Percentiles rank a stretch among this genome's conserved stretches.
These are phyloP conservation scores for Cliona cf. orientalis DNA, from an alignment of 37 sponge, comb jelly and placozoan species.

Conservation along the genomic window DNA sequence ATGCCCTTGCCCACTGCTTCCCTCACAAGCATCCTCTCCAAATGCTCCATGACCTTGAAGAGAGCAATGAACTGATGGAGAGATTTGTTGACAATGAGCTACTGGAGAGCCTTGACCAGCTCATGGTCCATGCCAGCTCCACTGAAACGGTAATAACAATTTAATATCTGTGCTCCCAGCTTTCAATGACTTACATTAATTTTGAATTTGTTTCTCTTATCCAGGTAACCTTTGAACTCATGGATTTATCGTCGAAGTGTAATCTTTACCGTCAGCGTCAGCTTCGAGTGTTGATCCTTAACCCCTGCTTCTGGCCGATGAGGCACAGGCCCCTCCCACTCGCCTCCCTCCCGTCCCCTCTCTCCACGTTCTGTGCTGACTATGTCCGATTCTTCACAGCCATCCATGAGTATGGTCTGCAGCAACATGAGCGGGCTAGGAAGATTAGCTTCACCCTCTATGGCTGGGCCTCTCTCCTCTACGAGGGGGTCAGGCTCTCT, in stretches of 20 bases:
- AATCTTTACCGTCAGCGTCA: conserved; percentile 38
- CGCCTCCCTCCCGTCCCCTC: conserved; percentile 44
- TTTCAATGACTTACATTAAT: neutral
- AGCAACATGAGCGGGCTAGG: conserved; percentile 57
- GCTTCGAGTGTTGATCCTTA: conserved; percentile 51
- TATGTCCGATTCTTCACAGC: conserved; percentile 49
- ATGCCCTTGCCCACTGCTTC: conserved; percentile 64
- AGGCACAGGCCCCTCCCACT: conserved; percentile 6
- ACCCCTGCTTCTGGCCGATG: conserved; percentile 73
- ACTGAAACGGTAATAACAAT: neutral
- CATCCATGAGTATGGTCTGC: conserved; percentile 34
- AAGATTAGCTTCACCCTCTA: conserved; percentile 72
- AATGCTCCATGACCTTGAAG: conserved; percentile 75
- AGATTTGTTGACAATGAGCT: conserved; percentile 58
- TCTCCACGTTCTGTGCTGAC: conserved; percentile 56
- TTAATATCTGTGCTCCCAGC: neutral
- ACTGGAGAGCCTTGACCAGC: conserved; percentile 59
- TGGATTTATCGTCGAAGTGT: conserved; percentile 40
- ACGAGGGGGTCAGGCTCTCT: conserved; percentile 21
- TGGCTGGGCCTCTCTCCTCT: conserved; percentile 59
- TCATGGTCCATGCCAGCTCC: conserved; percentile 29
- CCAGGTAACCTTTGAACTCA: conserved; percentile 20
- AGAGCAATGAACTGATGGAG: conserved; percentile 60
- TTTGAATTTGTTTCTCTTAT: neutral
- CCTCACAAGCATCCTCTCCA: conserved; percentile 66